Evolutionary conservation across 2,888 invertebrate species (phyloP).

Genomic region (Callyntrura sp.): DNA sequence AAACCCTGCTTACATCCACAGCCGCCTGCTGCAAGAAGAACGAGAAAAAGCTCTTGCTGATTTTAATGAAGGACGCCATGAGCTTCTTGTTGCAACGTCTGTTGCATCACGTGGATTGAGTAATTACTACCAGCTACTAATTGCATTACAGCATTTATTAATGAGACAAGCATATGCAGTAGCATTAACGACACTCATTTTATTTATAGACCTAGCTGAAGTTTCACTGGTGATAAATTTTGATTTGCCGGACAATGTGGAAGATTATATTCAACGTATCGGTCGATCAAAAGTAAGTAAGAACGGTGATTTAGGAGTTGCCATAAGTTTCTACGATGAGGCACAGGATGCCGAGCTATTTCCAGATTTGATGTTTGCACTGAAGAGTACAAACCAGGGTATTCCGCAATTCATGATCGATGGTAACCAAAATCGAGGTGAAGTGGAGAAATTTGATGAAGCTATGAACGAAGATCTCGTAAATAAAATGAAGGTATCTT

Average conservation of each 20-base stretch:
- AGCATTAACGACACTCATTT: too few relatives aligned
- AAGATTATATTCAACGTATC: conserved; percentile 58
- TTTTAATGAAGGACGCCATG: background rate
- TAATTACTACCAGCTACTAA: too few relatives aligned
- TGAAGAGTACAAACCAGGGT: conserved; percentile 10
- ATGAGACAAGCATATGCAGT: too few relatives aligned
- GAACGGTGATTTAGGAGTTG: background rate
- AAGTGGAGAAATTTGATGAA: background rate
- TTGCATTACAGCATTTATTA: too few relatives aligned
- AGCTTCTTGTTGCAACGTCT: conserved; percentile 47
- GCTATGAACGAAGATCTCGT: conserved; percentile 7
- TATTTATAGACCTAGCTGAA: conserved; percentile 32
- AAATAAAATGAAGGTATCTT: conserved; percentile 16
- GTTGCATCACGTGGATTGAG: conserved; percentile 58
- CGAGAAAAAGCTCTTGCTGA: conserved; percentile 22
- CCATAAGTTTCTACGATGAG: conserved; percentile 53
- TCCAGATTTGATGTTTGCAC: background rate
- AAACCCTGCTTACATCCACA: conserved; percentile 37
- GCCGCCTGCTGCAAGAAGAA: background rate
- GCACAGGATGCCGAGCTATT: background rate
- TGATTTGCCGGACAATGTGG: conserved; percentile 46
- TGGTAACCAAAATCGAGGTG: background rate
- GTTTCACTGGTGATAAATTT: conserved; percentile 39
- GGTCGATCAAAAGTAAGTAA: conserved; percentile 28
- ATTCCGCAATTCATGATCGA: conserved; percentile 50